phyloP scores from a whole-genome alignment of 2,113 vertebrate genomes.

The Setophaga kirtlandii region DNA sequence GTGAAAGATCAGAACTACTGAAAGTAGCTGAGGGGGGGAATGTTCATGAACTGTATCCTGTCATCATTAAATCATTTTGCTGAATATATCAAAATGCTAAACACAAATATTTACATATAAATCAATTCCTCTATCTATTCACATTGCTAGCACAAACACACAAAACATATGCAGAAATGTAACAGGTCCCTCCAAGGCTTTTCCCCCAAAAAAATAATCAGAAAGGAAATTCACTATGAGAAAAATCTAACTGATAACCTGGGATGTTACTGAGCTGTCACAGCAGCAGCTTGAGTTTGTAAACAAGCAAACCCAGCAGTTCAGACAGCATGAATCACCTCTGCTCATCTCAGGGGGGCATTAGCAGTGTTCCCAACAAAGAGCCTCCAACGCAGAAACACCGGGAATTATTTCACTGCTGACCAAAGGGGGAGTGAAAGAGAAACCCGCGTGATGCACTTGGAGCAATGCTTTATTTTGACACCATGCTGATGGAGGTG shows the following conservation, averaged over 20 bases:
- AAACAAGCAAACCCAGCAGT: background rate
- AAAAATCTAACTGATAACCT: background rate
- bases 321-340: background rate
- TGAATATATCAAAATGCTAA: constrained; percentile 1
- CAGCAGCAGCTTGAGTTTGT: background rate
- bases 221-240: background rate
- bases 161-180: background rate
- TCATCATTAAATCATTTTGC: constrained; percentile 19
- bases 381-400: fast-evolving
- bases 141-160: background rate
- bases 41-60: background rate
- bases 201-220: fast-evolving
- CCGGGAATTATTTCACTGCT: background rate
- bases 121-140: background rate
- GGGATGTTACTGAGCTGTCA: background rate
- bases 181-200: background rate
- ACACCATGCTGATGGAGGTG: fast-evolving
- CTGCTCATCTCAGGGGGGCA: background rate
- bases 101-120: constrained; percentile 36
- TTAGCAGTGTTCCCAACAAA: background rate
- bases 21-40: background rate
- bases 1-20: background rate
- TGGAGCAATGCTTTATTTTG: background rate
- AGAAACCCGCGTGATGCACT: fast-evolving
- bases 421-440: background rate